Percentiles rank a stretch among this genome's conserved stretches.
phyloP scores from a whole-genome alignment of 2,797 vertebrate species.

The Crax fasciolata region DNA sequence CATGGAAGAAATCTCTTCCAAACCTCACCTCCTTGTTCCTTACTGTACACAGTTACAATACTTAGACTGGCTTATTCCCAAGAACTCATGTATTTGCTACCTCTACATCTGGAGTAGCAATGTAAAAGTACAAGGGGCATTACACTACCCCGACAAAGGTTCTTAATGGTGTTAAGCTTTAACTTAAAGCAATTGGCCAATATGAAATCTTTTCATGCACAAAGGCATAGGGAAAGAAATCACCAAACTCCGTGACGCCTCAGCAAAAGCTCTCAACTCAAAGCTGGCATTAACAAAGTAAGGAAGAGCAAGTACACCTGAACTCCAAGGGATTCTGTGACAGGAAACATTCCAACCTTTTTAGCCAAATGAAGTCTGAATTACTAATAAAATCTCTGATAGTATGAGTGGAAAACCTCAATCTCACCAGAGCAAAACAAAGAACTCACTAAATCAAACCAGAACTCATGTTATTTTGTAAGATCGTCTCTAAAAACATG shows the following conservation, averaged over 20 bases:
- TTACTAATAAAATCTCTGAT: neutral
- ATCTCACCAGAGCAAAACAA: neutral
- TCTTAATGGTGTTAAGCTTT: neutral
- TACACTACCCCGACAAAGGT: neutral
- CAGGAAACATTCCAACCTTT: neutral
- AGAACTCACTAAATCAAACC: neutral
- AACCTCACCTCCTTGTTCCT: neutral
- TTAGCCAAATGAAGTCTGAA: neutral
- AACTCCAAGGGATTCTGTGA: neutral
- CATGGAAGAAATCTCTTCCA: neutral
- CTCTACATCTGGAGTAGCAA: neutral
- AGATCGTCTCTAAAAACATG: neutral
- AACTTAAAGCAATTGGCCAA: neutral
- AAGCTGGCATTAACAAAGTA: neutral
- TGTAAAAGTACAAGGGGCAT: neutral
- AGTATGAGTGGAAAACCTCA: neutral
- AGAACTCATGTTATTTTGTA: neutral
- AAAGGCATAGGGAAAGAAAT: neutral
- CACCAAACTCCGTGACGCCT: neutral
- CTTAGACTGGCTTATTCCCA: neutral
- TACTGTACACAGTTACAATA: neutral
- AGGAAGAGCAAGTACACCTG: neutral
- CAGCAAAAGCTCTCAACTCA: neutral
- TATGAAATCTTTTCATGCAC: neutral
- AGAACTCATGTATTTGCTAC: neutral